These are phyloP conservation scores for Dunckerocampus dactyliophorus DNA, from an alignment of 2,113 vertebrate genomes.

Conservation along the genomic window DNA sequence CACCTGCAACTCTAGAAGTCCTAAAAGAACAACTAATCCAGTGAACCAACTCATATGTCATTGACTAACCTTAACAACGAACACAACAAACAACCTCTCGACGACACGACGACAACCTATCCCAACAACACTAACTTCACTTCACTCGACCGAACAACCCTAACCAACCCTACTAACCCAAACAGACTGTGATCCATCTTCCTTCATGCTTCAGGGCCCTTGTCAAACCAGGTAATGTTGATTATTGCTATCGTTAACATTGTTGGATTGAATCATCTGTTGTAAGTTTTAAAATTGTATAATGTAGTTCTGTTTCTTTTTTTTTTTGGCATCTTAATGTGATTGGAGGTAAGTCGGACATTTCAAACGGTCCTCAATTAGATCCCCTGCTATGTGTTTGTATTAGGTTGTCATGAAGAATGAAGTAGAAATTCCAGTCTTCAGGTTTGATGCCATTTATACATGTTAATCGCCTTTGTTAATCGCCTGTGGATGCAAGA, in stretches of 20 bases:
- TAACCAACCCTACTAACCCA: no score
- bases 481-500: constrained; percentile 15
- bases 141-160: no score
- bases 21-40: no score
- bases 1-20: no score
- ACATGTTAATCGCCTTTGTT: constrained; percentile 20
- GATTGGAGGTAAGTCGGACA: not conserved
- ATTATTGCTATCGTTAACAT: not conserved
- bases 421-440: not conserved
- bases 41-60: not conserved
- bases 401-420: not conserved
- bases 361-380: not conserved
- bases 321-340: not conserved
- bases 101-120: no score
- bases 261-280: no score
- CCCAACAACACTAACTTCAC: no score
- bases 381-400: not conserved
- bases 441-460: not conserved
- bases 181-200: no score
- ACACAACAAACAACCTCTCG: no score
- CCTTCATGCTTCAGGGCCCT: not conserved
- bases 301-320: no score
- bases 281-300: no score
- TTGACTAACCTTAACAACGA: not conserved
- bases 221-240: not conserved